Evolutionary conservation across 2,113 vertebrate species (phyloP).

Genomic region (Pseudois nayaur): DNA sequence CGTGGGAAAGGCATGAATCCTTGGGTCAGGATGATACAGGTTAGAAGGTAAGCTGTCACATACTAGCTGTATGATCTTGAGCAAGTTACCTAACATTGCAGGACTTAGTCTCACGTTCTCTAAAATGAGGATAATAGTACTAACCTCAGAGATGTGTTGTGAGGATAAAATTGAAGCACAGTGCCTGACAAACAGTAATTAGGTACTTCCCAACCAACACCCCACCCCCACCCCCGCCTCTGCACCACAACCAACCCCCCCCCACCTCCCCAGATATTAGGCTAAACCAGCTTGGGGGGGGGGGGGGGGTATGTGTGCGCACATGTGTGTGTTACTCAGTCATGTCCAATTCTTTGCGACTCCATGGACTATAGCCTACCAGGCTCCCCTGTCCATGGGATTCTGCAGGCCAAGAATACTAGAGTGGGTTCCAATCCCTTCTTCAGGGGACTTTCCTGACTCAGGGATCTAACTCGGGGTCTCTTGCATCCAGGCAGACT

Average conservation of each 20-base stretch:
- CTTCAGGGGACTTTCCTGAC: neutral
- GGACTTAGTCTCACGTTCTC: neutral
- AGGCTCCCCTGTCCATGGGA: neutral
- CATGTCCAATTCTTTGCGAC: neutral
- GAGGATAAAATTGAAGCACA: neutral
- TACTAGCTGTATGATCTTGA: neutral
- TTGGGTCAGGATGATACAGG: neutral
- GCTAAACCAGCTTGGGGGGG: neutral
- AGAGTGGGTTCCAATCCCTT: neutral
- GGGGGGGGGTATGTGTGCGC: too few species aligned
- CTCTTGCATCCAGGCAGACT: neutral
- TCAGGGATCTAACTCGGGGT: neutral
- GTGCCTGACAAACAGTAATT: neutral
- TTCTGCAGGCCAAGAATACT: neutral
- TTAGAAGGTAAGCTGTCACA: neutral
- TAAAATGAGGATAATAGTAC: neutral
- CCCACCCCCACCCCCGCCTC: too few species aligned
- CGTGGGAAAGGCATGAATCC: neutral
- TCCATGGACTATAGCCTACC: neutral
- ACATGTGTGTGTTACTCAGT: neutral
- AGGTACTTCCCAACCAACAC: neutral
- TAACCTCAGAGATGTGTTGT: neutral
- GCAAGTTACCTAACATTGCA: neutral
- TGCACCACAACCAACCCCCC: neutral
- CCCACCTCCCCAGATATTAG: neutral